These are phyloP conservation scores for Thripadectes ignobilis DNA, from an alignment of 2,797 vertebrate species.

Conservation along the genomic window DNA sequence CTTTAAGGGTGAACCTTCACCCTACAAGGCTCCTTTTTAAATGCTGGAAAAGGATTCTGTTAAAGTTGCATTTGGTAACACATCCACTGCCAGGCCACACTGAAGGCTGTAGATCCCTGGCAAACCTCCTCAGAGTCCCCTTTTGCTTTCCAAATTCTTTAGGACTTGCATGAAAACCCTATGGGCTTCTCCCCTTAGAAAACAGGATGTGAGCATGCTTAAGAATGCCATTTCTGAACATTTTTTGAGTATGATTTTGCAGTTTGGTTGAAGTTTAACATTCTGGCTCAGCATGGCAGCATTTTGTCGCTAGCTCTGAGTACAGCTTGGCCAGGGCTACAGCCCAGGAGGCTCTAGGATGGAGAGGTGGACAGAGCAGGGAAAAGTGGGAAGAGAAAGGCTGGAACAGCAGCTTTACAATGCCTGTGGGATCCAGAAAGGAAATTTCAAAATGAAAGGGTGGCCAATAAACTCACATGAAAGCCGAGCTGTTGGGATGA, in stretches of 20 bases:
- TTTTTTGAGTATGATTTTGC: neutral
- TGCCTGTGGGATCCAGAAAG: neutral
- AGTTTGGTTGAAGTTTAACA: neutral
- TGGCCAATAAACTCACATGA: rapidly evolving
- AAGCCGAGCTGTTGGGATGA: neutral
- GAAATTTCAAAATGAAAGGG: neutral
- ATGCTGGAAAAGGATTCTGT: neutral
- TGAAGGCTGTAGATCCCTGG: neutral
- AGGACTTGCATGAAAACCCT: neutral
- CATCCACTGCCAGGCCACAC: neutral
- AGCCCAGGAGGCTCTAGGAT: neutral
- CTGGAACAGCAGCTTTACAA: neutral
- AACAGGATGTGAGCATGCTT: rapidly evolving
- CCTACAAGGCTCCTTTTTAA: neutral
- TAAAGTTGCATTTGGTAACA: neutral
- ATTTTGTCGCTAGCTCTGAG: rapidly evolving
- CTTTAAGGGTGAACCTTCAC: neutral
- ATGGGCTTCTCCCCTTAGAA: rapidly evolving
- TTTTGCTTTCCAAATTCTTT: neutral
- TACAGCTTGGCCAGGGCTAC: neutral
- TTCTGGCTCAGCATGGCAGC: rapidly evolving
- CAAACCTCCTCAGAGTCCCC: neutral
- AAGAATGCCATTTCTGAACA: neutral
- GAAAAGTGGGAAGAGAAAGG: neutral
- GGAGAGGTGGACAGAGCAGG: neutral